A percentile compares a stretch with the other conserved stretches of the same genome.
Evolutionary conservation across 1,140 invertebrate species (phyloP).

Genomic region (Aphidius gifuensis): DNA sequence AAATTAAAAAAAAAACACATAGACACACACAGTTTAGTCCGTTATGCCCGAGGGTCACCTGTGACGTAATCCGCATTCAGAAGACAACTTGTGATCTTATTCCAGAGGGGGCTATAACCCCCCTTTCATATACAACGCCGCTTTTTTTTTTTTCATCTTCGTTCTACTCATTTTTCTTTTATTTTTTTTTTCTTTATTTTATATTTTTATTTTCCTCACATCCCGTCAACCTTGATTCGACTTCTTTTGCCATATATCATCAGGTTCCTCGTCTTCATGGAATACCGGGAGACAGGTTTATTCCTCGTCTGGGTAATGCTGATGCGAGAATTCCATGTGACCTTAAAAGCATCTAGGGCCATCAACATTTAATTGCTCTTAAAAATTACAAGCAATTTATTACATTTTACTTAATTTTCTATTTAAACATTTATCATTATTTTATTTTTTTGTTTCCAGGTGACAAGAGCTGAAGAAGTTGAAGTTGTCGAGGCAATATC

Average conservation of each 20-base stretch:
- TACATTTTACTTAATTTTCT: too few species aligned
- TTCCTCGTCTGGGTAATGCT: too few species aligned
- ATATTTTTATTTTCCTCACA: neutral
- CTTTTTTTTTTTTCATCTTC: slow-evolving; percentile 30
- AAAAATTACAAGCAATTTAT: neutral
- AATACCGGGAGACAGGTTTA: neutral
- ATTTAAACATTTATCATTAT: neutral
- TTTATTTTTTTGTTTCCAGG: slow-evolving; percentile 43
- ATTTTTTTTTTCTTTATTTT: neutral
- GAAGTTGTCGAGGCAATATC: slow-evolving; percentile 64
- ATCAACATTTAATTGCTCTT: too few species aligned
- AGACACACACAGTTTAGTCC: slow-evolving; percentile 28
- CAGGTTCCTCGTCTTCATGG: slow-evolving; percentile 14
- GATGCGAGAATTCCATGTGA: too few species aligned
- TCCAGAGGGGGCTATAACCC: slow-evolving; percentile 10
- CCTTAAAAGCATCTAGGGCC: too few species aligned
- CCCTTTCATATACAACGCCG: slow-evolving; percentile 11
- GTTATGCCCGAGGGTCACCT: slow-evolving; percentile 46
- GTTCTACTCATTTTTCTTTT: neutral
- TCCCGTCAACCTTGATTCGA: slow-evolving; percentile 22
- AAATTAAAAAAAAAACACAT: too few species aligned
- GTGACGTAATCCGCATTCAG: slow-evolving; percentile 35
- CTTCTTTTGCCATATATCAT: slow-evolving; percentile 26
- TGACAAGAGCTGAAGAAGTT: slow-evolving; percentile 59
- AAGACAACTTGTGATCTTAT: slow-evolving; percentile 21